phyloP scores from a whole-genome alignment of 2,888 invertebrate species.

The Diaphora mendica region DNA sequence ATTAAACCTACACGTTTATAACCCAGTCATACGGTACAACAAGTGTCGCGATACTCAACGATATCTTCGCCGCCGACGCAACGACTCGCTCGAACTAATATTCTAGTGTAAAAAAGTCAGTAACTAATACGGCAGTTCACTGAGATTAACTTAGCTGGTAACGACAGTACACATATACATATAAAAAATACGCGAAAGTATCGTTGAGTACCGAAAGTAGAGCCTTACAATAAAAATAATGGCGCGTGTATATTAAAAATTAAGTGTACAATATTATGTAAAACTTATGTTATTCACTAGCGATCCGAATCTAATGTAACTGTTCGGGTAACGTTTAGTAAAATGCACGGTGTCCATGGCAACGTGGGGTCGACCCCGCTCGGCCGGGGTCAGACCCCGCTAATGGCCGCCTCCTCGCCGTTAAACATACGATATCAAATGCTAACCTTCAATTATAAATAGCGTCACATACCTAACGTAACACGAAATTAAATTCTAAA shows the following conservation, averaged over 20 bases:
- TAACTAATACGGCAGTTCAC: conserved; percentile 11
- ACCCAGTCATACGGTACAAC: conserved; percentile 57
- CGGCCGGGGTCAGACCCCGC: conserved; percentile 58
- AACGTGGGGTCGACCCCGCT: conserved; percentile 46
- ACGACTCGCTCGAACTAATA: conserved; percentile 6
- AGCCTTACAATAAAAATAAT: conserved; percentile 63
- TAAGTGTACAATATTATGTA: conserved; percentile 64
- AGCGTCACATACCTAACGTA: conserved; percentile 60
- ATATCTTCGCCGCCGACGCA: not conserved
- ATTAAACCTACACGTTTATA: conserved; percentile 61
- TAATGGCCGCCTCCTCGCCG: conserved; percentile 62
- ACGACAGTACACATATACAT: conserved; percentile 41
- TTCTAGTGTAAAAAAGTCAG: conserved; percentile 20
- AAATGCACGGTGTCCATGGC: conserved; percentile 67
- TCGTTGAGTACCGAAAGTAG: conserved; percentile 18
- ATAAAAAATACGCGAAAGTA: conserved; percentile 14
- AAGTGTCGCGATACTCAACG: conserved; percentile 34
- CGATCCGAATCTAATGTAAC: conserved; percentile 79
- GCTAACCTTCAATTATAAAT: conserved; percentile 75
- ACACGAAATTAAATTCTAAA: conserved; percentile 67
- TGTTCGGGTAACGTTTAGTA: conserved; percentile 77
- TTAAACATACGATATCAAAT: conserved; percentile 67
- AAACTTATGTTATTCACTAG: conserved; percentile 77
- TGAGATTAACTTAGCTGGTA: conserved; percentile 35
- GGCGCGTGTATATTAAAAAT: conserved; percentile 68